Base-by-base conservation (phyloP, 2,888 invertebrate genomes). In the Coremacera marginata region DNA sequence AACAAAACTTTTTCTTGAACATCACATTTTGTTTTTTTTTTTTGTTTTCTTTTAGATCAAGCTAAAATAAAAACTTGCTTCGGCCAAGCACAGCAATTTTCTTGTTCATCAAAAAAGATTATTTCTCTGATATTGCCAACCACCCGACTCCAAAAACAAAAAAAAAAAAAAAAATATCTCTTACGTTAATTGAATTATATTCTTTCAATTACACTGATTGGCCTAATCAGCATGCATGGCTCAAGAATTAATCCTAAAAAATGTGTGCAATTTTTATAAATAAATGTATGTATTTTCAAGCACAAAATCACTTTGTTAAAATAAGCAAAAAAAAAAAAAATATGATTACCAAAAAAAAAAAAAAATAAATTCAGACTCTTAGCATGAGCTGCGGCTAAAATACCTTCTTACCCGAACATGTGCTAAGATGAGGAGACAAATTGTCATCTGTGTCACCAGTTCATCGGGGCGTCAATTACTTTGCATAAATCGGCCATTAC, bases 401-500 rank as follows among this genome's bases (percentile, higher is more conserved):
- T 22, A 70, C 70, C 70, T 70, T 68, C 44, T 49, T 49, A 22
- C 44, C 44, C 44, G 11, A 25, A 19, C 27, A 16, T 44, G 19
- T 60, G 22, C 22, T 5, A 60, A 16, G 14, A 25, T 60, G 25
- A 37, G 60, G 78, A 87, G 86, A 87, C 86, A 87, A 87, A 87
- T 87, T 80, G 87, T 84, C 84, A 84, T 84, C 85, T 85, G 85
- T 87, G 87, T 87, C 88, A 87, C 84, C 88, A 87, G 87, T 87
- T 87, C 88, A 87, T 87, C 88, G 84, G 83, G 87, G 87, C 88
- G 88, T 86, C 87, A 87, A 87, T 87, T 87, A 87, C 87, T 87
- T 87, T 87, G 87, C 87, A 87, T 87, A 87, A 83, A 78, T 79
- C 82, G 79, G 37, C 68, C 68, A 68, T 68, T 68, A 44, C 68